Base-by-base conservation (phyloP, 2,888 invertebrate species). In the Agrochola lychnidis region DNA sequence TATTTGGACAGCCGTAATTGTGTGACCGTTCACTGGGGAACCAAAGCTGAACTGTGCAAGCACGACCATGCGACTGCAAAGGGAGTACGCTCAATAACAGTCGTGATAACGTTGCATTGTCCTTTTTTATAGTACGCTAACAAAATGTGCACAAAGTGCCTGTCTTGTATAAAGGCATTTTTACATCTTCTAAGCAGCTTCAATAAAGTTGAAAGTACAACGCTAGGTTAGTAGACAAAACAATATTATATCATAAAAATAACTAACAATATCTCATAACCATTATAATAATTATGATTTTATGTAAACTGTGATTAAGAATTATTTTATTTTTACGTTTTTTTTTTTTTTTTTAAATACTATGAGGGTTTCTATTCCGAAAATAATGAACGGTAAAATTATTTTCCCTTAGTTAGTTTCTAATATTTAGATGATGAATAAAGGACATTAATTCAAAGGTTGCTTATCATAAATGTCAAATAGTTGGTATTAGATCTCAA, bases 171-270 rank as follows among this genome's bases (percentile, higher is more conserved):
- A 85, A 67, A 85, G 74, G 83, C 86, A 82, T 82, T 78, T 63
- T 77, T 82, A 69, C 63, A 78, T 67, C 81, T 73, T 74, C 62
- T 84, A 88, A 81, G 87, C 84, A 78, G 75, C 82, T 84, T 81
- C 76, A 76, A 62, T 77, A 66, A 86, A 63, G 51, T 72, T 79
- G 69, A 83, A 88, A 88, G 88, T 88, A 88, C 88, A 88, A 88
- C 61, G 72, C 40, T 88, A 88, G 85, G 76, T 73, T 88, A 73
- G 73, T 82, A 73, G 1, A 77, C 45, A 56, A 67, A 56, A 76
- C 57, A 66, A 61, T 56, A 45, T 61, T 70, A 73, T 25, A 48
- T 64, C 48, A 76, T 59, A 62, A 36, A 78, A 79, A 66, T 59
- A 70, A 74, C 56, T 70, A 71, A 73, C 48, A 64, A 79, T 73